phyloP scores from a whole-genome alignment of 2,797 vertebrate genomes.

The Astyanax mexicanus region DNA sequence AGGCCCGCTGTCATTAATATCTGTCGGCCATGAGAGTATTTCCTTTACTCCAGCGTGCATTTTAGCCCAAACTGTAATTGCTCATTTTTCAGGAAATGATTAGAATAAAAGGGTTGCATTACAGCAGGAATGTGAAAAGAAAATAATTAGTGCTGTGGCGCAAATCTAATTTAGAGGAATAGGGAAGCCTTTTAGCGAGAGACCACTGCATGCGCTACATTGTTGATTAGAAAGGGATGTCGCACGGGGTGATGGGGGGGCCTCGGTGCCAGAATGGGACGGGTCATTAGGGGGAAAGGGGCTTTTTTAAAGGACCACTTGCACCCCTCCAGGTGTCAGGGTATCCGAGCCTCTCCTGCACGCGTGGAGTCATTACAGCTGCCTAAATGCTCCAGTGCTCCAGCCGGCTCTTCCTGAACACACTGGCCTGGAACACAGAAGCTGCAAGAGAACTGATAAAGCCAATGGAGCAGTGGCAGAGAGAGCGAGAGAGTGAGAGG shows the following conservation, averaged over 20 bases:
- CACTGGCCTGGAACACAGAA: conserved; percentile 73
- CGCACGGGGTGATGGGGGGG: conserved; percentile 37
- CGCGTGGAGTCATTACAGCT: conserved; percentile 64
- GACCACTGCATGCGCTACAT: conserved; percentile 47
- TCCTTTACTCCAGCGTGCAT: conserved; percentile 50
- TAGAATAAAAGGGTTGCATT: conserved; percentile 61
- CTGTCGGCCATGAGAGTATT: conserved; percentile 55
- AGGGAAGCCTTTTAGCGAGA: conserved; percentile 55
- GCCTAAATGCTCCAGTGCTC: conserved; percentile 70
- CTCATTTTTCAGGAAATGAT: conserved; percentile 63
- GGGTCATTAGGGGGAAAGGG: conserved; percentile 48
- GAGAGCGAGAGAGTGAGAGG: conserved; percentile 23
- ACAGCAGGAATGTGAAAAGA: conserved; percentile 59
- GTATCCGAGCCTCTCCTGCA: conserved; percentile 52
- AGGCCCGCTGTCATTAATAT: conserved; percentile 61
- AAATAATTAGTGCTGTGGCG: conserved; percentile 63
- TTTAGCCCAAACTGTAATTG: conserved; percentile 63
- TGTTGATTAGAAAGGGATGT: conserved; percentile 59
- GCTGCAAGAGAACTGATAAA: conserved; percentile 70
- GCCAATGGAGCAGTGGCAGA: conserved; percentile 40
- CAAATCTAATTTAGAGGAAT: conserved; percentile 64
- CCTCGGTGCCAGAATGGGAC: conserved; percentile 49
- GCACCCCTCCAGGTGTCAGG: conserved; percentile 35
- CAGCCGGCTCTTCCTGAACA: conserved; percentile 64
- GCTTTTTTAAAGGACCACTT: conserved; percentile 15